These are phyloP conservation scores for Petrosia ficiformis DNA, from an alignment of 37 sponge, comb jelly and placozoan genomes.

Conservation along the genomic window DNA sequence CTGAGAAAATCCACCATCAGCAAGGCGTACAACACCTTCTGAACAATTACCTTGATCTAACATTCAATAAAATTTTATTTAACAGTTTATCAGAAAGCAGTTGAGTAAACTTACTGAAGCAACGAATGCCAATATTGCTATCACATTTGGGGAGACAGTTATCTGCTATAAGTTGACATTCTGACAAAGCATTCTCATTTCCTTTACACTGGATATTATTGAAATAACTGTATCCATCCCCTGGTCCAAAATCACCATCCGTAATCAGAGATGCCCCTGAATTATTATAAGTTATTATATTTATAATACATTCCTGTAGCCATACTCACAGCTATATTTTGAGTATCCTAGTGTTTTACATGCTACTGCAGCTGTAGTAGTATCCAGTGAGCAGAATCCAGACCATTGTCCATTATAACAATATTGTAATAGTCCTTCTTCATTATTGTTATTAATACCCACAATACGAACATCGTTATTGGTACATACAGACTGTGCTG, in stretches of 20 bases:
- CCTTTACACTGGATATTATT: background rate
- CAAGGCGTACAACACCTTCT: constrained; percentile 30
- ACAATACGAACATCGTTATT: background rate
- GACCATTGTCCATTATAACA: constrained; percentile 6
- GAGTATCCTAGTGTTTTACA: constrained; percentile 3
- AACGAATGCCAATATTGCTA: background rate
- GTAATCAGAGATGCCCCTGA: background rate
- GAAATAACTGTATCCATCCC: background rate
- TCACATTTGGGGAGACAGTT: background rate
- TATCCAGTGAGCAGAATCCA: background rate
- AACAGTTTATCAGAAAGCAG: background rate
- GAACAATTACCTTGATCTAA: constrained; percentile 4
- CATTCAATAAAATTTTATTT: background rate
- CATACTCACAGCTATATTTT: background rate
- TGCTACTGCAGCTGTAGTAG: background rate
- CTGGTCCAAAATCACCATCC: background rate
- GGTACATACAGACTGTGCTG: background rate
- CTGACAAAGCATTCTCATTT: background rate
- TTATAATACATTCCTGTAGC: background rate
- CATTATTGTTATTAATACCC: no score
- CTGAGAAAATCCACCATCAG: background rate
- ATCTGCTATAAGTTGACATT: background rate
- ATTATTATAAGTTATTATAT: background rate
- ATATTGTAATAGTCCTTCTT: background rate
- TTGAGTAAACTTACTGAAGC: background rate